phyloP scores from a whole-genome alignment of 2,113 vertebrate species.

The Odocoileus hemionus region DNA sequence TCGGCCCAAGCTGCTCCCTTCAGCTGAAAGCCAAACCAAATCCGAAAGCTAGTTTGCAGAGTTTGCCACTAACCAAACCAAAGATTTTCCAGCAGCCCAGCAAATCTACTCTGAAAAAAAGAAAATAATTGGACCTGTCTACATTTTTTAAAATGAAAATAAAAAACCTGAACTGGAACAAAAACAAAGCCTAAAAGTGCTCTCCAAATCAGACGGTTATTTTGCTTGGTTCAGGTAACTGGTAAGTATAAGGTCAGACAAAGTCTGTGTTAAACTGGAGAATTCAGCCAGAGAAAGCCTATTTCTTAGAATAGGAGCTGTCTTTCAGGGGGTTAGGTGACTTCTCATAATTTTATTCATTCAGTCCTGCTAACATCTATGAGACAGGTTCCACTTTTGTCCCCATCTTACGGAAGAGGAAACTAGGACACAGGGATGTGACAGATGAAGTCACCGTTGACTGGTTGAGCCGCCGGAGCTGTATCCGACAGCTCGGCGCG shows the following conservation, averaged over 20 bases:
- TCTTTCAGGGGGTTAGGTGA: background rate
- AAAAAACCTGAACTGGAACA: conserved; percentile 28
- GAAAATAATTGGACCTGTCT: background rate
- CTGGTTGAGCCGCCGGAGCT: background rate
- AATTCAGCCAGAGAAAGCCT: background rate
- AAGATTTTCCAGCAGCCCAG: conserved; percentile 40
- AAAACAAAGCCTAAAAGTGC: background rate
- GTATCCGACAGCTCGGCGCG: fast-evolving
- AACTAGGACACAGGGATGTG: fast-evolving
- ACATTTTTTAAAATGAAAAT: conserved; percentile 24
- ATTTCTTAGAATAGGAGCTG: background rate
- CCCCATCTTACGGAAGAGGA: background rate
- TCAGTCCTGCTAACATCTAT: background rate
- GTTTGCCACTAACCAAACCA: conserved; percentile 22
- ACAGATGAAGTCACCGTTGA: background rate
- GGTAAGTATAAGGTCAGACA: background rate
- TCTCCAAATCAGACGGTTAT: background rate
- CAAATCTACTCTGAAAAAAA: background rate
- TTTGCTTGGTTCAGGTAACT: background rate
- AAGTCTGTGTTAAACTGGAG: background rate
- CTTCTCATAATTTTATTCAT: background rate
- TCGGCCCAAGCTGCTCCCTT: background rate
- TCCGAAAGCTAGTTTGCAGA: conserved; percentile 30
- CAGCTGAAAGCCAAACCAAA: conserved; percentile 18
- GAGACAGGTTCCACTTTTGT: background rate